A percentile compares a stretch with the other conserved stretches of the same genome.
These are phyloP conservation scores for Macrosiphum euphorbiae DNA, from an alignment of 2,888 invertebrate genomes.

Conservation along the genomic window DNA sequence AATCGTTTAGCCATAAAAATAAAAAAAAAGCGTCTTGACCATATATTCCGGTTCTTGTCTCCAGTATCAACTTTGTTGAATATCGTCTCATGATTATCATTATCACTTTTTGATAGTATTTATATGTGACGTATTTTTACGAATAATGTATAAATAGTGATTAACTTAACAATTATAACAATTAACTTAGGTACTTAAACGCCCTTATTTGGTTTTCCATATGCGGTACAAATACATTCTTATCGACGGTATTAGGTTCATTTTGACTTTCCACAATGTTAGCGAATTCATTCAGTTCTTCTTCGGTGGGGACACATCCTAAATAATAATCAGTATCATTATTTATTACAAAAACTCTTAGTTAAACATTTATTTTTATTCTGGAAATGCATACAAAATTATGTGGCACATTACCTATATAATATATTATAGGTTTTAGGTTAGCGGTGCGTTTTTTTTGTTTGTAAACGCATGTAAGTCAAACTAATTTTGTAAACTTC, in stretches of 20 bases:
- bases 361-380: neutral
- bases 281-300: conserved; percentile 32
- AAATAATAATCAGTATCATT: neutral
- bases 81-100: neutral
- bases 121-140: neutral
- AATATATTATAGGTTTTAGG: neutral
- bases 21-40: neutral
- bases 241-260: neutral
- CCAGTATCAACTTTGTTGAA: neutral
- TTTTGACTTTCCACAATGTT: neutral
- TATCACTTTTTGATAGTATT: neutral
- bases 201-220: conserved; percentile 33
- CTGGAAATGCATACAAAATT: neutral
- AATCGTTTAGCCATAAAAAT: conserved; percentile 14
- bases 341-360: neutral
- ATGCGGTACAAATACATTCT: neutral
- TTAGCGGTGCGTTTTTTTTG: neutral
- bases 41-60: conserved; percentile 38
- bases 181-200: neutral
- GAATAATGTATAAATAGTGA: neutral
- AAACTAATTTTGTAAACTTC: neutral
- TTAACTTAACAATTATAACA: neutral
- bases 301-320: conserved; percentile 43
- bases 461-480: neutral
- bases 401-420: neutral